phyloP scores from a whole-genome alignment of 2,113 vertebrate genomes.

The Colinus virginianus region DNA sequence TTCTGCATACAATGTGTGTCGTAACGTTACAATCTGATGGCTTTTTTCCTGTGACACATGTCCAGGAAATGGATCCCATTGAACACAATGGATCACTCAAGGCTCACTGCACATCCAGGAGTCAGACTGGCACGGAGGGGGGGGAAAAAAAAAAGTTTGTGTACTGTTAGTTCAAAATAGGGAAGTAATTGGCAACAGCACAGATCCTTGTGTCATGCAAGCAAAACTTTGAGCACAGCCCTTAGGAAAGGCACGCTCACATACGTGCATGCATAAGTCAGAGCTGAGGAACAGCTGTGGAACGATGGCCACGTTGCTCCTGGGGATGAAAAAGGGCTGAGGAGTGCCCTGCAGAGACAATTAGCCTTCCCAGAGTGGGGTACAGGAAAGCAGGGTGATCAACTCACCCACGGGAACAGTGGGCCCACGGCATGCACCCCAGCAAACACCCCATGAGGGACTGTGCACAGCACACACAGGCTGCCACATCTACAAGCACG shows the following conservation, averaged over 20 bases:
- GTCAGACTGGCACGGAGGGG: not conserved
- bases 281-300: not conserved
- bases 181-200: conserved; percentile 2
- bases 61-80: not conserved
- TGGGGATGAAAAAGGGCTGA: not conserved
- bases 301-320: not conserved
- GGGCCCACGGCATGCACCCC: rapidly evolving
- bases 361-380: not conserved
- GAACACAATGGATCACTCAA: not conserved
- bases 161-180: conserved; percentile 31
- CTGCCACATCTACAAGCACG: not conserved
- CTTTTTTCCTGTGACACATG: not conserved
- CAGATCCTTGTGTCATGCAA: not conserved
- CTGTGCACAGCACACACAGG: not conserved
- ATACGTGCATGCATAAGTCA: rapidly evolving
- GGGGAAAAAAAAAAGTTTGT: not conserved
- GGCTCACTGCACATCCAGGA: not conserved
- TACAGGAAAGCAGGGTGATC: not conserved
- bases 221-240: not conserved
- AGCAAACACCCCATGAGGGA: not conserved
- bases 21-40: not conserved
- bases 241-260: not conserved
- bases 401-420: not conserved
- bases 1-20: not conserved
- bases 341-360: not conserved